Conservation (phyloP, 2,113 vertebrate genomes). For the Hemibagrus wyckioides region DNA sequence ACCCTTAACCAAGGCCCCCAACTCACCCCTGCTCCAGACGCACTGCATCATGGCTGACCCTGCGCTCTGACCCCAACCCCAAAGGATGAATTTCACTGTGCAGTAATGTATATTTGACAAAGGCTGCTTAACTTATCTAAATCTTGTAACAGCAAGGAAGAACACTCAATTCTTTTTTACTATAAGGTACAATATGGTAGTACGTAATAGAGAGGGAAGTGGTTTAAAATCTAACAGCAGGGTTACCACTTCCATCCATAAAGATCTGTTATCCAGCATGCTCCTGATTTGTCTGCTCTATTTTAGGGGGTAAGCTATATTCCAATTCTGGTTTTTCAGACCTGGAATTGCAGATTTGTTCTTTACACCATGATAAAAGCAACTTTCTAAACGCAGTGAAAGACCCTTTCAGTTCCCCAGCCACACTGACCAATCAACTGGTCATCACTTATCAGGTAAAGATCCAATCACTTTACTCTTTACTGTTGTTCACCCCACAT, state of each 20-base stretch:
- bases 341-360: neutral
- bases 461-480: constrained; percentile 21
- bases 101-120: too few relatives aligned
- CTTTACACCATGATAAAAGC: neutral
- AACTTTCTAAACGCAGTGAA: neutral
- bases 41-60: too few relatives aligned
- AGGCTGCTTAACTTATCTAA: too few relatives aligned
- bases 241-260: neutral
- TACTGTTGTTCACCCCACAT: constrained; percentile 21
- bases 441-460: constrained; percentile 31
- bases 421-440: constrained; percentile 35
- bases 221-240: neutral
- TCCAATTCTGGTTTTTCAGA: too few relatives aligned
- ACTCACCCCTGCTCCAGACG: too few relatives aligned
- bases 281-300: neutral
- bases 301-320: neutral
- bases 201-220: neutral
- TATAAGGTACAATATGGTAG: neutral
- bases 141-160: too few relatives aligned
- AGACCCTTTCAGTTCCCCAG: neutral
- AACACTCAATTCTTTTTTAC: neutral
- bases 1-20: too few relatives aligned
- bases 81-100: too few relatives aligned
- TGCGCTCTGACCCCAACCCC: too few relatives aligned
- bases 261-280: neutral